Conservation (phyloP, 2,113 vertebrate species). For the Phalacrocorax aristotelis region DNA sequence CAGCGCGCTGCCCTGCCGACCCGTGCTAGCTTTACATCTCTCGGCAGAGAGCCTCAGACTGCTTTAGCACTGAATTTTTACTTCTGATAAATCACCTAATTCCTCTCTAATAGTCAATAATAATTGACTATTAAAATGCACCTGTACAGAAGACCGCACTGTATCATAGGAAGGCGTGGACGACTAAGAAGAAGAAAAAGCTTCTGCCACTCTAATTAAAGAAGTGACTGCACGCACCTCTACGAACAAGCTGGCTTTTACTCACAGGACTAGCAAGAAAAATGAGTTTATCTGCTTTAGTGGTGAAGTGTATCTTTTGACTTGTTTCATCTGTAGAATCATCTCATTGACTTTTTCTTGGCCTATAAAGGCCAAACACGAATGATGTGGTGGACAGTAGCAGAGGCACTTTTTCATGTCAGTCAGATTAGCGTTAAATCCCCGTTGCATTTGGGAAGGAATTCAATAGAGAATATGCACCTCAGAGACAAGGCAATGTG, state of each 20-base stretch:
- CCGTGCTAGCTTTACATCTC: not conserved
- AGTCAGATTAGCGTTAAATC: not conserved
- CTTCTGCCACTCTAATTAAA: not conserved
- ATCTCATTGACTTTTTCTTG: not conserved
- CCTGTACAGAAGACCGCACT: not conserved
- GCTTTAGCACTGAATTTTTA: not conserved
- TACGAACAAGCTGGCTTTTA: not conserved
- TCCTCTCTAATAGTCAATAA: not conserved
- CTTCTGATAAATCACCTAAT: not conserved
- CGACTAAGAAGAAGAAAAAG: not conserved
- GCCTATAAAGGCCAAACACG: not conserved
- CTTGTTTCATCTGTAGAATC: not conserved
- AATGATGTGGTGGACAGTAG: not conserved
- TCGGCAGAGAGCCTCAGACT: not conserved
- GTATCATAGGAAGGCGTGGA: not conserved
- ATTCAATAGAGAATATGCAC: not conserved
- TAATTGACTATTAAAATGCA: not conserved
- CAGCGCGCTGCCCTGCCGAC: not conserved
- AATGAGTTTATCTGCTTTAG: not conserved
- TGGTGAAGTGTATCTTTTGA: not conserved
- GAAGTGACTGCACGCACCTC: not conserved
- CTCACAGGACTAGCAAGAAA: not conserved
- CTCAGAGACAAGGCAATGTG: not conserved
- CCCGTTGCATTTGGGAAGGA: not conserved
- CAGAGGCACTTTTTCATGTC: not conserved